A percentile compares a stretch with the other conserved stretches of the same genome.
Evolutionary conservation across 2,888 invertebrate genomes (phyloP).

Genomic region (Cheiracanthium punctorium): DNA sequence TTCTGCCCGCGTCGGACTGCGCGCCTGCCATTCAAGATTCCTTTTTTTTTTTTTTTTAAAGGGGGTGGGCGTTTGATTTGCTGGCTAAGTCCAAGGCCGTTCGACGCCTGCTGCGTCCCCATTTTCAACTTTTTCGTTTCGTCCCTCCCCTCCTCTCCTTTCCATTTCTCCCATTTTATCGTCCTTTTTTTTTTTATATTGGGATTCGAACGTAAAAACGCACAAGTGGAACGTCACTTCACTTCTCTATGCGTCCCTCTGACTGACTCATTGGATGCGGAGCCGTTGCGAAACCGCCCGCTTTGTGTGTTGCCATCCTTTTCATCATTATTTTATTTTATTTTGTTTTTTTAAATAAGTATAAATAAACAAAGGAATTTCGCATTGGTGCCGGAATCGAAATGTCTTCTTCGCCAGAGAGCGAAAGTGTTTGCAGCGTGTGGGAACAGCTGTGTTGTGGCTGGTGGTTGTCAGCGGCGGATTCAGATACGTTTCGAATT

Average conservation of each 20-base stretch:
- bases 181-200: conserved; percentile 13
- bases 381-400: background rate
- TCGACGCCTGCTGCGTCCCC: conserved; percentile 28
- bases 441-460: no score
- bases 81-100: conserved; percentile 22
- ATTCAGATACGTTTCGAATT: no score
- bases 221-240: background rate
- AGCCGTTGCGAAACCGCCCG: background rate
- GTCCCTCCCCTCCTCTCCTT: background rate
- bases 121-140: background rate
- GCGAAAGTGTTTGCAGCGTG: background rate
- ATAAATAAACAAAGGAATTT: background rate
- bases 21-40: background rate
- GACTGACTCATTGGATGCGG: conserved; percentile 7
- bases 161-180: background rate
- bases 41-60: background rate
- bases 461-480: no score
- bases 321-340: background rate
- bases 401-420: background rate
- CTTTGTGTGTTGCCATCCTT: conserved; percentile 3
- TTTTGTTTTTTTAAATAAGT: no score
- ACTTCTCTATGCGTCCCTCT: no score
- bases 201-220: background rate
- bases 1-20: background rate
- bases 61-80: conserved; percentile 15